Percentiles rank a stretch among this genome's conserved stretches.
Evolutionary conservation across 2,113 vertebrate genomes (phyloP).

Genomic region (Sander lucioperca): DNA sequence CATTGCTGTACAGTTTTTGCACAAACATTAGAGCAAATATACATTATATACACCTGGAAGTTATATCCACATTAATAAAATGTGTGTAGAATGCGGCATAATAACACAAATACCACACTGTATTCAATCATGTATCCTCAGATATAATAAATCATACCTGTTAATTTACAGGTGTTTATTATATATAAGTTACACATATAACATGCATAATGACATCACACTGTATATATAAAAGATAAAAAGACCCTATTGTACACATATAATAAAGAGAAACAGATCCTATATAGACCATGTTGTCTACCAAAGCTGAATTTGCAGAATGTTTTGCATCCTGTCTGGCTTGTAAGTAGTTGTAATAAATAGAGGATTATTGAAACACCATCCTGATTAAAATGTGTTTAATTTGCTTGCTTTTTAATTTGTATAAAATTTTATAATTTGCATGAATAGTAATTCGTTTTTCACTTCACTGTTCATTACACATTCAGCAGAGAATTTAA

Average conservation of each 20-base stretch:
- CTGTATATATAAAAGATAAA: neutral
- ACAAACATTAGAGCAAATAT: neutral
- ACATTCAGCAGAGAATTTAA: conserved; percentile 37
- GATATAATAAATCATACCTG: neutral
- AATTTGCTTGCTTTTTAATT: conserved; percentile 50
- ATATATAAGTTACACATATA: neutral
- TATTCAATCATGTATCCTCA: neutral
- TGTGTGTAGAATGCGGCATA: neutral
- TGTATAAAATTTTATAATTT: neutral
- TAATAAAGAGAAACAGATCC: neutral
- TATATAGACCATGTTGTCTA: neutral
- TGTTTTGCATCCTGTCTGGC: neutral
- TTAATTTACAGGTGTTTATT: neutral
- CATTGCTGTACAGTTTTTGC: neutral
- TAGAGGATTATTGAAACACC: conserved; percentile 20
- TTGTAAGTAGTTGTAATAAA: conserved; percentile 13
- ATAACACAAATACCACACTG: neutral
- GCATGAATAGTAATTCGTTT: conserved; percentile 25
- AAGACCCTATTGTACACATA: neutral
- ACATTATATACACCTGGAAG: neutral
- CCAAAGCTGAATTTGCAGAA: neutral
- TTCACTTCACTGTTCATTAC: conserved; percentile 18
- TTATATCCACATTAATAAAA: neutral
- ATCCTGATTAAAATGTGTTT: conserved; percentile 37
- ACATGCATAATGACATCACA: neutral